Base-by-base conservation (phyloP, 2,113 vertebrate genomes). In the Rhinopomastus cyanomelas region DNA sequence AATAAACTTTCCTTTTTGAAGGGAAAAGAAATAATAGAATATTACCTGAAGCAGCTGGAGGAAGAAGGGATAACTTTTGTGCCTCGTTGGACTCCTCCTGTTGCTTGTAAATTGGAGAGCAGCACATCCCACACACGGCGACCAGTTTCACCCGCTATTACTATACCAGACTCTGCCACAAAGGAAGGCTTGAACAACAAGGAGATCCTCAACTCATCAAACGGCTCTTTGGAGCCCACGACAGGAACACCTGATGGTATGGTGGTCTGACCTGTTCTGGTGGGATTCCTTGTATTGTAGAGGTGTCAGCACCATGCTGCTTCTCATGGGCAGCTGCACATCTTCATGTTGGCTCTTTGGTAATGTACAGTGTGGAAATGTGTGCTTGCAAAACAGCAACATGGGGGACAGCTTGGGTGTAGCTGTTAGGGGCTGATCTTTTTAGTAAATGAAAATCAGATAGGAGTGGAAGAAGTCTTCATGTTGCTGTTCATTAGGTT, bases 11-110 rank as follows among this genome's bases (percentile, higher is more conserved):
- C 27, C 34, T 34, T 77, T 94, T 94, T 79, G 18, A 94, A 99
- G 99, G 99, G 99, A 42, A 99, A 99, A 95, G 99, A 99, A 95
- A 99, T 99, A 81, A 99, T 99, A 9, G 99, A 99, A 59, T 98
- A 98, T 96, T 99, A 99, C 96, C 97, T 99, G 86, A 98, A 93
- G 72, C 98, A 99, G 72, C 85, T 99, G 87, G 98, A 98, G 57
- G 97, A 98, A 29, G 98, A 99, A 96, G 99, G 99, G 60, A 96
- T 99, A 67, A 98, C 97, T 8, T 97, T 93, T 32, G 89, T 99
- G 88, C 99, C 99, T 81, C 98, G 98, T 27, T 99, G 99, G 99
- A 97, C 88, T 5, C 97, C 98, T 9, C 89, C 96, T 20, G 66
- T 92, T 55, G 71, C 95, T 0, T 96, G 95, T 89, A 96, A 96